Conservation (phyloP, 2,113 vertebrate genomes). For the Daboia siamensis region DNA sequence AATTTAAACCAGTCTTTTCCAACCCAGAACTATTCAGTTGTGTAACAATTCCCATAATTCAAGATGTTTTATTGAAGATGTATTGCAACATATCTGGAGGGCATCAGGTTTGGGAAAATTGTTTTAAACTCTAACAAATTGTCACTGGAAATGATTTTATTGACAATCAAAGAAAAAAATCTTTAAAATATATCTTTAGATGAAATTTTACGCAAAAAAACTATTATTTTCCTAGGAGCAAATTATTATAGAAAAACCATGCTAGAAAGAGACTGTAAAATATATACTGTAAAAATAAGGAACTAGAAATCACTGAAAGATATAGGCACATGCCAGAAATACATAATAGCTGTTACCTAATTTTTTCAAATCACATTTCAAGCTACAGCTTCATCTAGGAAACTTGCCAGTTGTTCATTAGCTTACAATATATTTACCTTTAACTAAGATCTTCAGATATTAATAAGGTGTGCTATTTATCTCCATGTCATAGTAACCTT, state of each 20-base stretch:
- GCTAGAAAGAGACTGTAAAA: not conserved
- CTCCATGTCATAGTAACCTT: not conserved
- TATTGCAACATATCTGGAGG: not conserved
- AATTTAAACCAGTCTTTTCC: not conserved
- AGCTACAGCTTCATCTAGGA: not conserved
- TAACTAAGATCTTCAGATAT: not conserved
- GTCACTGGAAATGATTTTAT: fast-evolving
- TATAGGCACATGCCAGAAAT: not conserved
- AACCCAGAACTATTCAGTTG: not conserved
- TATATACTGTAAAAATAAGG: not conserved
- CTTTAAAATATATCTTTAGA: not conserved
- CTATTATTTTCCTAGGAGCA: not conserved
- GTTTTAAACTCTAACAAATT: not conserved
- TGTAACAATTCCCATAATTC: not conserved
- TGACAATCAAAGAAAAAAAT: not conserved
- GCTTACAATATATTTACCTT: not conserved
- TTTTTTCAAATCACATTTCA: not conserved
- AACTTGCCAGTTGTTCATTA: not conserved
- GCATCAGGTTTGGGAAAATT: not conserved
- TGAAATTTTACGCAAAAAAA: not conserved
- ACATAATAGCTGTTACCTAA: not conserved
- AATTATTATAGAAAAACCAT: not conserved
- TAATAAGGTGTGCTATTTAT: not conserved
- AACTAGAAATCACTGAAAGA: not conserved
- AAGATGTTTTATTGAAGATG: not conserved